Evolutionary conservation across 1,140 invertebrate species (phyloP).

Genomic region (Notospermus geniculatus): DNA sequence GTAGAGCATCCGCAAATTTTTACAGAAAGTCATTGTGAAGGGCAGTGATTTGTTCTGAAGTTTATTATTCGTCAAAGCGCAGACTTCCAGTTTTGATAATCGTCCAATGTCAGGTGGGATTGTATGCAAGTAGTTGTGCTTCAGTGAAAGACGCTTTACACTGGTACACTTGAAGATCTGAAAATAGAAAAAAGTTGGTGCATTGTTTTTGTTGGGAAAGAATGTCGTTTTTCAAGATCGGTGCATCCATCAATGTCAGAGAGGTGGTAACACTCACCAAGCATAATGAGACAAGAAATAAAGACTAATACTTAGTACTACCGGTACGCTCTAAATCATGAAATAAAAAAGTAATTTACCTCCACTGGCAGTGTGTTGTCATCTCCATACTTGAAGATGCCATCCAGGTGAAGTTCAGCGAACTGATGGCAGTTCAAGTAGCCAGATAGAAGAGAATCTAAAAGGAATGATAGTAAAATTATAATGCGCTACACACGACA

Average conservation of each 20-base stretch:
- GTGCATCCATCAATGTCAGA: too few relatives aligned
- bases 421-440: slow-evolving; percentile 52
- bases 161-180: slow-evolving; percentile 58
- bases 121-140: slow-evolving; percentile 56
- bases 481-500: too few relatives aligned
- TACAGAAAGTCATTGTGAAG: slow-evolving; percentile 57
- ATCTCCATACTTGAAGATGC: slow-evolving; percentile 56
- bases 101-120: slow-evolving; percentile 58
- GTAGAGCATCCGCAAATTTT: slow-evolving; percentile 47
- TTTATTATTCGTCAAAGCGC: slow-evolving; percentile 59
- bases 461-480: too few relatives aligned
- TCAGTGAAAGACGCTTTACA: slow-evolving; percentile 55
- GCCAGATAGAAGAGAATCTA: slow-evolving; percentile 50
- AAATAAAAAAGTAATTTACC: slow-evolving; percentile 43
- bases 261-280: too few relatives aligned
- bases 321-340: too few relatives aligned
- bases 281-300: too few relatives aligned
- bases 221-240: too few relatives aligned
- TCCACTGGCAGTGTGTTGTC: slow-evolving; percentile 51
- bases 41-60: slow-evolving; percentile 59
- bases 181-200: too few relatives aligned
- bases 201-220: too few relatives aligned
- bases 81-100: slow-evolving; percentile 53
- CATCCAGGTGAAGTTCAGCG: slow-evolving; percentile 55
- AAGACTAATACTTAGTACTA: too few relatives aligned